Base-by-base conservation (phyloP, 2,888 invertebrate genomes). In the Polymixis flavicincta region DNA sequence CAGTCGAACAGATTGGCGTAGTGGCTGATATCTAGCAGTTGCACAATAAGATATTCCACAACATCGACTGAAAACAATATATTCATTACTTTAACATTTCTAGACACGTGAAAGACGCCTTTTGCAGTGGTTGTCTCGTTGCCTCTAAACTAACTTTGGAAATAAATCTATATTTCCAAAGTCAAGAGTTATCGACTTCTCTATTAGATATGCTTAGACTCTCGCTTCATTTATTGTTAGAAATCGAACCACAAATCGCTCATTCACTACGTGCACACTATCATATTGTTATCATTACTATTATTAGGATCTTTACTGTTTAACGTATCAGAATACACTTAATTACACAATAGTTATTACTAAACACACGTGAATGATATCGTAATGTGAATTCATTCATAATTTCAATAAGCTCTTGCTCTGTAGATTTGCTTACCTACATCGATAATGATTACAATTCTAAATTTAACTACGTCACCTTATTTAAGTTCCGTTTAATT, bases 261-360 rank as follows among this genome's bases (percentile, higher is more conserved):
- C 78, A 84, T 82, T 79, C 77, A 85, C n/a, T 65, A 61, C 66
- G n/a, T 48, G 48, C 48, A 73, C 67, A 54, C 60, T 83, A 83
- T 85, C 75, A 74, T 60, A 54, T 17, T 50, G 78, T 85, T 87
- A 85, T 86, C 81, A 72, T 71, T 57, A 42, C 72, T 88, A 82
- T 80, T 75, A 80, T 77, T 83, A 76, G 55, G 37, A 81, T 77
- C 76, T 78, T 71, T 71, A 74, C 68, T 76, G 57, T 73, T 70
- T 76, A 50, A 54, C 59, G 45, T 76, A 76, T 64, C 63, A 60
- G 50, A 72, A 76, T 77, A 76, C 32, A 77, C 55, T 59, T 66
- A 52, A 70, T 72, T 64, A 73, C 28, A 74, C 54, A 76, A 78
- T 65, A 70, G 65, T 78, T 59, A 63, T 74, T 19, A 83, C 28